Evolutionary conservation across 1,140 invertebrate species (phyloP), one percentile per base, ranked within the genome.

Genomic region (Drosophila melanica): DNA sequence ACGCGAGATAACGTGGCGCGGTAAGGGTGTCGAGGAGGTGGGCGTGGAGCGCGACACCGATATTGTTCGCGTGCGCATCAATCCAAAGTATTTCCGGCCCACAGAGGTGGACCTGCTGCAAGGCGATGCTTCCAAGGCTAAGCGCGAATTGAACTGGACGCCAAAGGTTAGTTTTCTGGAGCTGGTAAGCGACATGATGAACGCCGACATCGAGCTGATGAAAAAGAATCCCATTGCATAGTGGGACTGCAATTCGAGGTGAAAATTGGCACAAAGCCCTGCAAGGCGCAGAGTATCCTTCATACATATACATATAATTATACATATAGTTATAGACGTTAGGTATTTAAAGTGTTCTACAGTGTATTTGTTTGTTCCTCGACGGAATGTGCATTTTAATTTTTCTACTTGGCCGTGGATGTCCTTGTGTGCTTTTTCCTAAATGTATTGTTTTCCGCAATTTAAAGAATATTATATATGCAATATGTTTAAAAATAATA

Each of bases 141-240:
- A 95, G 79, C 92, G 94, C 23, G 94, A 96, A 79, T 93, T 99
- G 12, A 96, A 96, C 30, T 99, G 99, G 99, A 92, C 93, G 57
- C 97, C 97, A 11, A 96, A 96, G 65, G 95, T 98, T 58, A 94
- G 95, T 54, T 99, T 99, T 93, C 90, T 95, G 69, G 95, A 95
- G 81, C 93, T 99, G 23, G 98, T 99, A 0, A 95, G 96, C 86
- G 98, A 99, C 91, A 99, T 99, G 98, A 96, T 99, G 93, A 94
- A 96, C n/a, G 94, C 96, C 10, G 98, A 99, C 93, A 94, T 99
- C 8, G 94, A 95, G 68, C 92, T 99, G 18, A 99, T 99, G 98
- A 97, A 95, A 87, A 95, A 94, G 66, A 97, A 99, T 93, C 98
- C 98, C n/a, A 93, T 93, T 59, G 97, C 97, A 67, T 98, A 93